These are phyloP conservation scores for Epinotia nisella DNA, from an alignment of 2,888 invertebrate genomes.

Conservation along the genomic window DNA sequence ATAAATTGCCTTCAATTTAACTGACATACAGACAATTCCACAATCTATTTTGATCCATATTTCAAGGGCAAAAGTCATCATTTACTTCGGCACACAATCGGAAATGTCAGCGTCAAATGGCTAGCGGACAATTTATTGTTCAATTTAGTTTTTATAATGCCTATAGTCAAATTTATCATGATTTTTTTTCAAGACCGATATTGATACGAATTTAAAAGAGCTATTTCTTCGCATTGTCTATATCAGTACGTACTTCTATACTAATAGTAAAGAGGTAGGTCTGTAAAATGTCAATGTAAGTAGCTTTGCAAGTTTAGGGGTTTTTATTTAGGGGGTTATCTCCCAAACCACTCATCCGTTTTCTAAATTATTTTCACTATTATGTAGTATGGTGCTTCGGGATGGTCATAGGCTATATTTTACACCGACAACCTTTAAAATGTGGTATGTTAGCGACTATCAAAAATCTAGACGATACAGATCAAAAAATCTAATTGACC, in stretches of 20 bases:
- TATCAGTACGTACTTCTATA: not conserved
- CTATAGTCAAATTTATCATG: constrained; percentile 38
- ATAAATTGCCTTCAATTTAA: constrained; percentile 49
- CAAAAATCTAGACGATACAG: not conserved
- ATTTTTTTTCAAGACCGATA: constrained; percentile 27
- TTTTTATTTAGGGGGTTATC: too few relatives aligned
- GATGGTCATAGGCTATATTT: too few relatives aligned
- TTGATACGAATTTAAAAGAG: constrained; percentile 20
- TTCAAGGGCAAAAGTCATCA: constrained; percentile 28
- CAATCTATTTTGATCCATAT: constrained; percentile 23
- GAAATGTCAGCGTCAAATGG: constrained; percentile 33
- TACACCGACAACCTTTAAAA: not conserved
- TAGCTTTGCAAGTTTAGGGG: too few relatives aligned
- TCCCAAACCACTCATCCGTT: too few relatives aligned
- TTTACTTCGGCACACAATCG: constrained; percentile 18
- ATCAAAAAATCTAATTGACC: not conserved
- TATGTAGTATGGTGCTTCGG: too few relatives aligned
- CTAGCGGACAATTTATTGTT: constrained; percentile 36
- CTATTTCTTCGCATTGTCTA: not conserved
- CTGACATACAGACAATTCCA: constrained; percentile 40
- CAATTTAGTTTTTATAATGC: constrained; percentile 38
- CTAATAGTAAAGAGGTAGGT: too few relatives aligned
- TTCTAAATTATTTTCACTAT: too few relatives aligned
- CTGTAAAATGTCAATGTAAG: too few relatives aligned
- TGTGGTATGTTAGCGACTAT: not conserved